These are phyloP conservation scores for Plecotus auritus DNA, from an alignment of 2,113 vertebrate species.

Conservation along the genomic window DNA sequence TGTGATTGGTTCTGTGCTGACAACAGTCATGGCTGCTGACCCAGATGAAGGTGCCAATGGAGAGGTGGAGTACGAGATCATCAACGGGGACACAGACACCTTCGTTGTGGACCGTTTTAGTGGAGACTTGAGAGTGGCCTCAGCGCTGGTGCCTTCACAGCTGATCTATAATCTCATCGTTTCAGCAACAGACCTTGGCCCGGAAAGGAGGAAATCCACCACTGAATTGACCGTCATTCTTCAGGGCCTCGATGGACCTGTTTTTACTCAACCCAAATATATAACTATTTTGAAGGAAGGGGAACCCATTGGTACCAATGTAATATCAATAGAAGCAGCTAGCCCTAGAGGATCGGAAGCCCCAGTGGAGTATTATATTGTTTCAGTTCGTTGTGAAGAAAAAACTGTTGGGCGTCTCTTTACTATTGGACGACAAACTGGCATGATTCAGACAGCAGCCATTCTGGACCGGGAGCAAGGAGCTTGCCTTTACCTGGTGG, in stretches of 20 bases:
- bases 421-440: constrained; percentile 90
- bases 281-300: constrained; percentile 96
- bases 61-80: constrained; percentile 95
- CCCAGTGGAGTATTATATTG: constrained; percentile 96
- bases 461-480: constrained; percentile 96
- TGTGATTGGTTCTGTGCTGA: constrained; percentile 92
- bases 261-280: constrained; percentile 96
- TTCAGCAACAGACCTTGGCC: constrained; percentile 93
- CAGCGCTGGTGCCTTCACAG: constrained; percentile 89
- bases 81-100: constrained; percentile 91
- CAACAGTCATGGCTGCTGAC: constrained; percentile 92
- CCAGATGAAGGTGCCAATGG: constrained; percentile 95
- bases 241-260: constrained; percentile 90
- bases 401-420: constrained; percentile 92
- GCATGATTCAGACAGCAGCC: constrained; percentile 93
- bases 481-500: constrained; percentile 92
- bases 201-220: constrained; percentile 88
- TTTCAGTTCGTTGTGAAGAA: constrained; percentile 89
- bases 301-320: constrained; percentile 93
- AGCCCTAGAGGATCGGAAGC: constrained; percentile 87
- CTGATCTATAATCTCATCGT: constrained; percentile 92
- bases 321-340: constrained; percentile 92
- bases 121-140: constrained; percentile 91
- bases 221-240: constrained; percentile 94
- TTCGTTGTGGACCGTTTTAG: constrained; percentile 97